A percentile compares a stretch with the other conserved stretches of the same genome.
These are phyloP conservation scores for Tenrec ecaudatus DNA, from an alignment of 2,113 vertebrate species.

Conservation along the genomic window DNA sequence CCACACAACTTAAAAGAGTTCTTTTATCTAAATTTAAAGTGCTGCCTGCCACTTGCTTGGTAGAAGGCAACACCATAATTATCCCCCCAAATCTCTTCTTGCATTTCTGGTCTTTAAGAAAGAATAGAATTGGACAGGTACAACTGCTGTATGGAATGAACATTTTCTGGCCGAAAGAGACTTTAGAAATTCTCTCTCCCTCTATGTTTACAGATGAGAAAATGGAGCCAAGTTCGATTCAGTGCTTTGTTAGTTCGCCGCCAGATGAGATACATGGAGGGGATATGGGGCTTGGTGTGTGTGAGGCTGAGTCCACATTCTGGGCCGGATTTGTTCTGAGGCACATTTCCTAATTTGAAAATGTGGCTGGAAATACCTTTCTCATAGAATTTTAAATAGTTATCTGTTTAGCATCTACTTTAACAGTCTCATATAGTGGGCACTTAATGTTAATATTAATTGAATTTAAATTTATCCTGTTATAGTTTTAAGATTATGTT, in stretches of 20 bases:
- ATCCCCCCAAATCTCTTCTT: too few relatives aligned
- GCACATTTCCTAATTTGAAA: background rate
- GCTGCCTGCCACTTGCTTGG: background rate
- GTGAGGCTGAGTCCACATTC: background rate
- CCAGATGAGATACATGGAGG: background rate
- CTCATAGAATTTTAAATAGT: background rate
- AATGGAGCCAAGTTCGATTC: background rate
- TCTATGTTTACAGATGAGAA: constrained; percentile 21
- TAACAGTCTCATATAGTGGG: background rate
- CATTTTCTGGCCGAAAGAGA: too few relatives aligned
- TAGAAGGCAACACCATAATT: background rate
- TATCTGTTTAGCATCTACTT: background rate
- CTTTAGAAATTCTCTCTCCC: background rate
- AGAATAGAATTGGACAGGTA: background rate
- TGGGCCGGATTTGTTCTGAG: background rate
- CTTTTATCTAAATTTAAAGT: too few relatives aligned
- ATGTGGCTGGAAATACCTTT: background rate
- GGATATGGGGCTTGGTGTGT: background rate
- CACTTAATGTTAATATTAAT: too few relatives aligned
- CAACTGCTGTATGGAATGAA: constrained; percentile 15
- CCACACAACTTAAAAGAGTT: background rate
- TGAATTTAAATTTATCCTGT: too few relatives aligned
- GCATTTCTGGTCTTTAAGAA: background rate
- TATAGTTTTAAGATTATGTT: too few relatives aligned
- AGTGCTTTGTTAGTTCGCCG: background rate